A percentile compares a stretch with the other conserved stretches of the same genome.
These are phyloP conservation scores for Loriculus beryllinus DNA, from an alignment of 2,797 vertebrate species.

Conservation along the genomic window DNA sequence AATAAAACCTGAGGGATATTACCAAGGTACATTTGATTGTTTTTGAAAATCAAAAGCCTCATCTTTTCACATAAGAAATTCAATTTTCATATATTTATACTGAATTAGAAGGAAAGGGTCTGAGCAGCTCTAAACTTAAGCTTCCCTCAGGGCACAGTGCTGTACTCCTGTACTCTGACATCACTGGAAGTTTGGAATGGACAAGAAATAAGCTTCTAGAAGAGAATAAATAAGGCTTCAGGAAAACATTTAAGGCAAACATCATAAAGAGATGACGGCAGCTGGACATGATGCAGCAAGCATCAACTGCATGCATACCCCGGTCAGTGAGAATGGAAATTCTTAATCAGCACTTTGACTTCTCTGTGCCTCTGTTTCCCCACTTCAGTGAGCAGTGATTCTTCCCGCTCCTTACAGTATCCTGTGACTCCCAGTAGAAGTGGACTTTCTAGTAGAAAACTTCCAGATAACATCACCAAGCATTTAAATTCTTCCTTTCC, in stretches of 20 bases:
- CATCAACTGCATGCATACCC: background rate
- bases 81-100: background rate
- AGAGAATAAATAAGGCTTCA: background rate
- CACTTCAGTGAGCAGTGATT: fast-evolving
- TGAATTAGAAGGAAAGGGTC: background rate
- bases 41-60: background rate
- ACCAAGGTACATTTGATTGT: background rate
- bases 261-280: background rate
- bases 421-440: background rate
- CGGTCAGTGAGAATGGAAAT: background rate
- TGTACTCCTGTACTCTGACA: background rate
- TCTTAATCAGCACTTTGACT: background rate
- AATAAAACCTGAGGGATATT: background rate
- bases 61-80: background rate
- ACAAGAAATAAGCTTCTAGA: background rate
- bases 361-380: background rate
- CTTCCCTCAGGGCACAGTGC: background rate
- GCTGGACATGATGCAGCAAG: background rate
- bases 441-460: background rate
- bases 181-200: background rate
- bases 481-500: background rate
- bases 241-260: background rate
- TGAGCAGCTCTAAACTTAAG: background rate
- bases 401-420: background rate
- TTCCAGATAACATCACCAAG: background rate